These are phyloP conservation scores for Patagioenas fasciata DNA, from an alignment of 2,113 vertebrate species.

Conservation along the genomic window DNA sequence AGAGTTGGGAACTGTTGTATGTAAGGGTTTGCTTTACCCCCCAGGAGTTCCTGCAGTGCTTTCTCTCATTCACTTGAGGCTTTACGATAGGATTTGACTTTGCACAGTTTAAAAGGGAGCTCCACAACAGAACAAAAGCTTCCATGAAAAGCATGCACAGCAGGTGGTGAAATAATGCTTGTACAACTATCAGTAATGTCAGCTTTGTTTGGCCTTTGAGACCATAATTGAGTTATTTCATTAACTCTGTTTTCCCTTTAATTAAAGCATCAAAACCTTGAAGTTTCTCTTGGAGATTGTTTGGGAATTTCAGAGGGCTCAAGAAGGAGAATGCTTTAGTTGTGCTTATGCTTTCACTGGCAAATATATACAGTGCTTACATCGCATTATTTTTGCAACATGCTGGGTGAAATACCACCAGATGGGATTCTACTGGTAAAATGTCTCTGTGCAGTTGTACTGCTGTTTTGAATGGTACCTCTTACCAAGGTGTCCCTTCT, in stretches of 20 bases:
- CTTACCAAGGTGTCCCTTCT: neutral
- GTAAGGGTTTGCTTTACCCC: neutral
- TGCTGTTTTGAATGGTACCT: neutral
- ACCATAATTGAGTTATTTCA: neutral
- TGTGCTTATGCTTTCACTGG: neutral
- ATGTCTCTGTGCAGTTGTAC: neutral
- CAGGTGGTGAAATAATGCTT: neutral
- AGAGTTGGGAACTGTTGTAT: neutral
- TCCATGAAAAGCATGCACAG: fast-evolving
- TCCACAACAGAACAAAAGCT: neutral
- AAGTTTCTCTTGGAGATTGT: neutral
- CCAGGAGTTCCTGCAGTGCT: neutral
- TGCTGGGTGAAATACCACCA: neutral
- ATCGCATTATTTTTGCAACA: neutral
- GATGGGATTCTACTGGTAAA: neutral
- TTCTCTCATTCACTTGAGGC: neutral
- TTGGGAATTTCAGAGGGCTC: neutral
- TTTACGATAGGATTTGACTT: neutral
- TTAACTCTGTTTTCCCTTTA: neutral
- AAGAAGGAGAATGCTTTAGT: neutral
- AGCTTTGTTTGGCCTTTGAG: neutral
- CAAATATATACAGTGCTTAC: neutral
- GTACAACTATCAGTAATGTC: neutral
- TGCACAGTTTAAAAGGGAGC: neutral
- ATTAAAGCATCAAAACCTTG: neutral